Evolutionary conservation across 2,113 vertebrate genomes (phyloP).

Genomic region (Eretmochelys imbricata): DNA sequence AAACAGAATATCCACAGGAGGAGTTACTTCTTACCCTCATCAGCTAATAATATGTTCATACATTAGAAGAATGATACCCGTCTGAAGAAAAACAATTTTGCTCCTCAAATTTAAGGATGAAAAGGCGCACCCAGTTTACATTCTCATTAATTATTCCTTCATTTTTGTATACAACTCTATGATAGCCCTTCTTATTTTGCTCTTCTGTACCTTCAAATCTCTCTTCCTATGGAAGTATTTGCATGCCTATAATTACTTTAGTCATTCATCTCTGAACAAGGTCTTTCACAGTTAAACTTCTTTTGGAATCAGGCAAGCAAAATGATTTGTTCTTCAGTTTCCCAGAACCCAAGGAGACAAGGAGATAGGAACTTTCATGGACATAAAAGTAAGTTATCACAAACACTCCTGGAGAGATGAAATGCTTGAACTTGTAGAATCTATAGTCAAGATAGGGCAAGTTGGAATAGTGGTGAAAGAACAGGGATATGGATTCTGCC

Average conservation of each 20-base stretch:
- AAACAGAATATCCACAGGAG: fast-evolving
- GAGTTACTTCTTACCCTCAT: not conserved
- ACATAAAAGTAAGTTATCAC: not conserved
- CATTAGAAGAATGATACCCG: slow-evolving; percentile 12
- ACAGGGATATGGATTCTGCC: not conserved
- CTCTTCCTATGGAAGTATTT: not conserved
- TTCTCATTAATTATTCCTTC: not conserved
- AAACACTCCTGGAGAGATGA: not conserved
- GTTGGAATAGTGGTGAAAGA: not conserved
- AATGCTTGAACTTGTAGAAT: not conserved
- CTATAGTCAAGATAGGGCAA: not conserved
- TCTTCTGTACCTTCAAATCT: not conserved
- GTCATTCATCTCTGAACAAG: fast-evolving
- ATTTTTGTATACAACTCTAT: not conserved
- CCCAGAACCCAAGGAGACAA: not conserved
- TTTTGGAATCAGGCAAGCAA: not conserved
- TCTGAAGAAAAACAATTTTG: slow-evolving; percentile 27
- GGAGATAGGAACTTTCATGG: not conserved
- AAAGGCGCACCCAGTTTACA: not conserved
- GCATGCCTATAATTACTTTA: not conserved
- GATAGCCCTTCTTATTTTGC: not conserved
- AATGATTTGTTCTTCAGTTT: not conserved
- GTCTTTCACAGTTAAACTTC: not conserved
- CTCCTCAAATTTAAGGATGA: not conserved
- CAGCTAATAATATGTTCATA: not conserved